Evolutionary conservation across 2,888 invertebrate genomes (phyloP).

Genomic region (Orchesellides sinensis): DNA sequence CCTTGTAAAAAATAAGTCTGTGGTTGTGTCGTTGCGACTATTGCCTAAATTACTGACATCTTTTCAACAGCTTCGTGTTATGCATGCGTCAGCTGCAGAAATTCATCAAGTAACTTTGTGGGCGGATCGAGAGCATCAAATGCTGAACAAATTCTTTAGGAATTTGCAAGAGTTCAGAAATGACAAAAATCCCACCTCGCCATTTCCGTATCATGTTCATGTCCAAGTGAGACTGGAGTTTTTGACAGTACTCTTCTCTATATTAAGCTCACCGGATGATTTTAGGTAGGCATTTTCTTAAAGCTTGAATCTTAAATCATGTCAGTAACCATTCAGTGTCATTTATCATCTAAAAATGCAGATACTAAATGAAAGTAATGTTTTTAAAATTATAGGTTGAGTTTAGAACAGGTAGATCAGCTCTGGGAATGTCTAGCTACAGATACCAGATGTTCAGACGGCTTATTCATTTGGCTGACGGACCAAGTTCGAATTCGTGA

Average conservation of each 20-base stretch:
- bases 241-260: constrained; percentile 93
- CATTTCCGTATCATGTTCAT: constrained; percentile 88
- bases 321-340: background rate
- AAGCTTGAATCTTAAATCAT: constrained; percentile 1
- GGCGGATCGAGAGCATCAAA: constrained; percentile 94
- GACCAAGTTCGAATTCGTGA: constrained; percentile 93
- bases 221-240: constrained; percentile 95
- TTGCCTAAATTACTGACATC: constrained; percentile 94
- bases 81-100: constrained; percentile 38
- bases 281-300: constrained; percentile 81
- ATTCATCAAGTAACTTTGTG: constrained; percentile 90
- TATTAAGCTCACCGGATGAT: constrained; percentile 91
- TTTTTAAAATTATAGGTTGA: constrained; percentile 79
- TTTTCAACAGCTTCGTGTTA: constrained; percentile 90
- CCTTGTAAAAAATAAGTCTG: constrained; percentile 90
- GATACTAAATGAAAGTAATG: background rate
- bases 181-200: constrained; percentile 77
- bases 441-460: constrained; percentile 91
- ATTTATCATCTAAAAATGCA: background rate
- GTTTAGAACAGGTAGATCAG: constrained; percentile 92
- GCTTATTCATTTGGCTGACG: constrained; percentile 94
- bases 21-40: constrained; percentile 91
- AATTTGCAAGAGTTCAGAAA: constrained; percentile 87
- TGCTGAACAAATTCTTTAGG: constrained; percentile 95
- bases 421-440: constrained; percentile 94